Conservation (phyloP, 92 coral and sea anemone genomes). For the Desmophyllum pertusum region DNA sequence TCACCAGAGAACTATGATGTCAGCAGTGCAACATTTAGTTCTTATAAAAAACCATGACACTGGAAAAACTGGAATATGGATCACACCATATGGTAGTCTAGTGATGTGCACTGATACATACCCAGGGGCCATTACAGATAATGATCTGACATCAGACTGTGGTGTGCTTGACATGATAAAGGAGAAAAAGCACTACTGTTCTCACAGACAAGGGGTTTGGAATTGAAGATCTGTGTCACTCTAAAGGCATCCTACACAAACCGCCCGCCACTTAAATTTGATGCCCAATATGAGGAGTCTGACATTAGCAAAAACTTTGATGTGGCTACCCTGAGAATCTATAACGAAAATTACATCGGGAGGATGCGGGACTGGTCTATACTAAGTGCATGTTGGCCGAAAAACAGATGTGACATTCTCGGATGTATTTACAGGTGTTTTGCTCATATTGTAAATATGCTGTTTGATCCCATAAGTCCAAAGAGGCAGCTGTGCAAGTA, state of each 20-base stretch:
- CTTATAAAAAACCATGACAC: conserved; percentile 62
- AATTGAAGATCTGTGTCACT: background rate
- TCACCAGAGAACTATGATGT: conserved; percentile 54
- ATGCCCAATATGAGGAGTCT: conserved; percentile 56
- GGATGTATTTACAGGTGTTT: conserved; percentile 25
- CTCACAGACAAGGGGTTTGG: conserved; percentile 33
- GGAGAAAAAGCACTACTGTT: conserved; percentile 45
- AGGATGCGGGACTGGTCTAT: conserved; percentile 60
- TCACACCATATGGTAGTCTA: conserved; percentile 50
- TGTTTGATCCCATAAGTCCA: conserved; percentile 40
- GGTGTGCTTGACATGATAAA: conserved; percentile 52
- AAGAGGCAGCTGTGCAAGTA: background rate
- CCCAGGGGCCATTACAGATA: conserved; percentile 52
- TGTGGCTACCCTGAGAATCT: conserved; percentile 61
- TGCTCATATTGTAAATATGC: conserved; percentile 56
- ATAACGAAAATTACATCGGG: conserved; percentile 60
- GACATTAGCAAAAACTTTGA: conserved; percentile 52
- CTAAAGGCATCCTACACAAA: conserved; percentile 50
- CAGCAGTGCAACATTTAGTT: conserved; percentile 50
- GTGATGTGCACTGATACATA: conserved; percentile 57
- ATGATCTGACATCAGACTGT: conserved; percentile 49
- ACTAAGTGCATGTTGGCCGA: conserved; percentile 62
- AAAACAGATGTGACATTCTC: conserved; percentile 38
- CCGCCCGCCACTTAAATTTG: conserved; percentile 50
- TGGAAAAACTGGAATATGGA: conserved; percentile 52